Base-by-base conservation (phyloP, 2,113 vertebrate genomes). In the Chionis minor region DNA sequence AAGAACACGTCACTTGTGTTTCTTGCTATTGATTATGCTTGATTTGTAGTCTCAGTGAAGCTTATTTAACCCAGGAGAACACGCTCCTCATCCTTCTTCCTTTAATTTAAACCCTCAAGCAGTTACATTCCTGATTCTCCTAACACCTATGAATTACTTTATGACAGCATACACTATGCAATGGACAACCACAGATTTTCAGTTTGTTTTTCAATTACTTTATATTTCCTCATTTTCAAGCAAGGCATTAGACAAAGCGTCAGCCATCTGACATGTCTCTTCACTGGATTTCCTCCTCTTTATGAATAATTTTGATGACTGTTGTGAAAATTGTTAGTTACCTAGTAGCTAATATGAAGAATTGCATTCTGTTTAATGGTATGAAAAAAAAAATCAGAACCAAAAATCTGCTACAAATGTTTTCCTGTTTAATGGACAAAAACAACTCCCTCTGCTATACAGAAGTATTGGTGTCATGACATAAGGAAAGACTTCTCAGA, bases 1-100 rank as follows among this genome's bases (percentile, higher is more conserved):
- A 66, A 72, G 26, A 91, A 52, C 6, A 0, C 69, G 19, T 81
- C 67, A 59, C 23, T 85, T 33, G 21, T 56, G 18, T 91, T 94
- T 92, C 56, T 92, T 87, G 23, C 18, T 93, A 83, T 95, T 94
- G 74, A 80, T 90, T 93, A 66, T 16, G 7, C 69, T 90, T 87
- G 52, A 88, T 96, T 85, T 94, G 71, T 70, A 73, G 44, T 85
- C 44, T 81, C 35, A 47, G 27, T 56, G 66, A 94, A 87, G 16
- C 51, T 40, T 85, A 91, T 80, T 96, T 93, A 79, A 94, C 55
- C 26, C 23, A 66, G 23, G 28, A 79, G 38, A 87, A 58, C 17
- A 26, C 10, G 15, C 3, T 89, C 3, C 27, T 73, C 32, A 66
- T 73, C 10, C 4, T 6, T 63, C 24, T 69, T 63, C 38, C 21